Conservation (phyloP, 1,140 invertebrate species). For the Telenomus remus region DNA sequence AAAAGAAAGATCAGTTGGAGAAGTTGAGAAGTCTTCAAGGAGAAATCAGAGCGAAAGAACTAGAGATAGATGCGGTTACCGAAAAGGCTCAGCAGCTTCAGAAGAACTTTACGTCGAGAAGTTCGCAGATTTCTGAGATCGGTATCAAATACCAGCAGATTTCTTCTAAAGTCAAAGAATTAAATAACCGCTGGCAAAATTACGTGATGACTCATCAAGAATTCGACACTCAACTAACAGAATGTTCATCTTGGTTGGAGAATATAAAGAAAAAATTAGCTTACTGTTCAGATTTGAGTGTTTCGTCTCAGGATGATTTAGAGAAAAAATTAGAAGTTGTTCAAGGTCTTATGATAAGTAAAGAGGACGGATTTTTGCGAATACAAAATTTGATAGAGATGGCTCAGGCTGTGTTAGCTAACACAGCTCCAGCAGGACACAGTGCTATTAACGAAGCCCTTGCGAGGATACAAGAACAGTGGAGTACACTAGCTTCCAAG, state of each 20-base stretch:
- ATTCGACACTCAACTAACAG: slow-evolving; percentile 86
- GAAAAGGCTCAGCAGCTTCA: slow-evolving; percentile 91
- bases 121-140: slow-evolving; percentile 89
- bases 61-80: slow-evolving; percentile 94
- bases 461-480: slow-evolving; percentile 90
- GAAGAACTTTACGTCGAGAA: slow-evolving; percentile 80
- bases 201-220: slow-evolving; percentile 91
- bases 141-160: slow-evolving; percentile 93
- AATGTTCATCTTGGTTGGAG: slow-evolving; percentile 89
- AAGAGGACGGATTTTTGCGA: slow-evolving; percentile 90
- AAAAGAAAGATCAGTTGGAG: slow-evolving; percentile 91
- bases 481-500: slow-evolving; percentile 89
- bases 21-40: slow-evolving; percentile 87
- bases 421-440: slow-evolving; percentile 92
- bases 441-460: slow-evolving; percentile 89
- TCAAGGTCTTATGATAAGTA: slow-evolving; percentile 89
- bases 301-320: slow-evolving; percentile 88
- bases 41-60: slow-evolving; percentile 91
- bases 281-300: slow-evolving; percentile 88
- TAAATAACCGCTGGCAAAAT: slow-evolving; percentile 92
- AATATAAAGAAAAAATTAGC: slow-evolving; percentile 89
- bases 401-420: slow-evolving; percentile 93
- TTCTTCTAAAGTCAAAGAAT: slow-evolving; percentile 91
- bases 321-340: slow-evolving; percentile 89
- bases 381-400: slow-evolving; percentile 89